Evolutionary conservation across 1,140 invertebrate genomes (phyloP), one percentile per base, ranked within the genome.

Genomic region (Cyphomyrmex costatus): DNA sequence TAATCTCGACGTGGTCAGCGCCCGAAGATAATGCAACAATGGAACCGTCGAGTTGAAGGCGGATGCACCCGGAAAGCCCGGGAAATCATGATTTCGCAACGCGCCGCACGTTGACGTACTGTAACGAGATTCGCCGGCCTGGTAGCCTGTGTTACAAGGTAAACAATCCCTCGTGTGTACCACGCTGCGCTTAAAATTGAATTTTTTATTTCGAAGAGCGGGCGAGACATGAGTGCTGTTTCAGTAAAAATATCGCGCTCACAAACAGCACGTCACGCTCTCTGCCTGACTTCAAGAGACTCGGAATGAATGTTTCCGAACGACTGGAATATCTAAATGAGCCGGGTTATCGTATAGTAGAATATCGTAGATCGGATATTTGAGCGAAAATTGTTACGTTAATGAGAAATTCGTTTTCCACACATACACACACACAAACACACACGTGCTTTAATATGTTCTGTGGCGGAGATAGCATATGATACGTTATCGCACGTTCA

Each of bases 1-100:
- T 91, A 92, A 91, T 89, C 88, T 90, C 88, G 88, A 89, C 89
- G 90, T 91, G 88, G 88, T 90, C 88, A 91, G 86, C 71, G 89
- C 36, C 85, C 86, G 88, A 88, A 93, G 88, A 93, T 92, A 92
- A 92, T 88, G 85, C 80, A 89, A 92, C 91, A 92, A 92, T 92
- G 86, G 88, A 90, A 84, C 77, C 84, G 88, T 65, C 79, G 76
- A 36, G 27, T 21, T 77, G 79, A 60, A 56, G 74, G 58, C 73
- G 79, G 74, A 80, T 68, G 85, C 77, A 78, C 56, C 58, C 58
- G 8, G 82, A 79, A 89, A 87, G 71, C 56, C 79, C 56, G 60
- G 60, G 85, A 87, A 89, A 89, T 90, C 79, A 76, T 87, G 85
- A 90, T 87, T 89, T 76, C 84, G 53, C 85, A 63, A 76, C 85